Base-by-base conservation (phyloP, 2,113 vertebrate species). In the Anarrhichthys ocellatus region DNA sequence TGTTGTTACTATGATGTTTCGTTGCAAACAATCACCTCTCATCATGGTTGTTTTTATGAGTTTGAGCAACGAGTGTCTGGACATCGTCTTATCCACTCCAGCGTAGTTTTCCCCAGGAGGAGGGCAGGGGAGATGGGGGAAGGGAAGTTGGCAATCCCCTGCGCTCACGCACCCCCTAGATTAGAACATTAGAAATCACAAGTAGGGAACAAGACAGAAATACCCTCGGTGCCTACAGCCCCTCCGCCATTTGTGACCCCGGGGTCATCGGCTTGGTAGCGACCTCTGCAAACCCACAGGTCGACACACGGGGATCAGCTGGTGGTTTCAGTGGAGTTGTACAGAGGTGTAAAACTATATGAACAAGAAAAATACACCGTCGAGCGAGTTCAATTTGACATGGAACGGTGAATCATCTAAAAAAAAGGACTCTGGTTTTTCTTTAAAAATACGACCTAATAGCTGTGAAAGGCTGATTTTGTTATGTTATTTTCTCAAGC, bases 111-210 rank as follows among this genome's bases (percentile, higher is more conserved):
- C 84, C 90, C 87, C 76, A 24, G 73, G 36, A 73, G 82, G 76
- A 64, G 32, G 9, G 17, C 36, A 15, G 67, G 40, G 46, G 6
- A 44, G 70, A 65, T 74, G 86, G 90, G 86, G 89, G 89, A 83
- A 64, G 92, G 89, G 87, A 63, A 81, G 81, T 5, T 87, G 86
- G 85, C 85, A 78, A 84, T 76, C 88, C 70, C 69, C 68, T 82
- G 78, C 92, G 89, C 90, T 93, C 92, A 91, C 73, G 73, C 88
- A 91, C 76, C 79, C 81, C 75, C 71, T 48, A 79, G 87, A 91
- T 90, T 88, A 93, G 80, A 92, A 84, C 88, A 89, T 86, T 85
- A 82, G 81, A 81, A 94, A 90, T 91, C 90, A 89, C 88, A 88
- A 91, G 78, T 73, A 67, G 82, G 76, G 73, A 86, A 73, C 9